A percentile compares a stretch with the other conserved stretches of the same genome.
Evolutionary conservation across 1,140 invertebrate species (phyloP).

Genomic region (Camponotus vicinus): DNA sequence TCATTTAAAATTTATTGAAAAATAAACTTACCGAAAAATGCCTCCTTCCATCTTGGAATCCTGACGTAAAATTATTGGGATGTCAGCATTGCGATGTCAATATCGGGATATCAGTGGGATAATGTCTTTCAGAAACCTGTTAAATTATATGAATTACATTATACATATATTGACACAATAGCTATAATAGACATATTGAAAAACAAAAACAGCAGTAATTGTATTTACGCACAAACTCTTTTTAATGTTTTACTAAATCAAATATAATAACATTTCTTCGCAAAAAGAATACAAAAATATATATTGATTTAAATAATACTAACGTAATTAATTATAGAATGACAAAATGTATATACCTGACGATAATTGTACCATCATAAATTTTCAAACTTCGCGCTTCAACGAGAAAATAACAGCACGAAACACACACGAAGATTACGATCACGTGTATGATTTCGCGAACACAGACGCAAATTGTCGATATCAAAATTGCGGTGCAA

Average conservation of each 20-base stretch:
- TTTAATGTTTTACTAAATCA: not conserved
- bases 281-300: not conserved
- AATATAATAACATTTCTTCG: not conserved
- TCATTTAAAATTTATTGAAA: not conserved
- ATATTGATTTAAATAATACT: not conserved
- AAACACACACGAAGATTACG: too few species aligned
- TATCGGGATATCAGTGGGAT: too few species aligned
- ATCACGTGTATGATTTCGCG: too few species aligned
- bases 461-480: not conserved
- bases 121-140: not conserved
- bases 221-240: not conserved
- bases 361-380: not conserved
- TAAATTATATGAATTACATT: conserved; percentile 6
- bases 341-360: not conserved
- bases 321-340: too few species aligned
- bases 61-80: too few species aligned
- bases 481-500: too few species aligned
- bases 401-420: not conserved
- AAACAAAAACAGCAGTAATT: not conserved
- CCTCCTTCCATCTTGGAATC: not conserved
- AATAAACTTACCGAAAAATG: not conserved
- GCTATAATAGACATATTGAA: not conserved
- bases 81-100: too few species aligned
- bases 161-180: too few species aligned
- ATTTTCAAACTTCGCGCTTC: not conserved